Base-by-base conservation (phyloP, 2,888 invertebrate genomes). In the Hirtodrosophila alboralis region DNA sequence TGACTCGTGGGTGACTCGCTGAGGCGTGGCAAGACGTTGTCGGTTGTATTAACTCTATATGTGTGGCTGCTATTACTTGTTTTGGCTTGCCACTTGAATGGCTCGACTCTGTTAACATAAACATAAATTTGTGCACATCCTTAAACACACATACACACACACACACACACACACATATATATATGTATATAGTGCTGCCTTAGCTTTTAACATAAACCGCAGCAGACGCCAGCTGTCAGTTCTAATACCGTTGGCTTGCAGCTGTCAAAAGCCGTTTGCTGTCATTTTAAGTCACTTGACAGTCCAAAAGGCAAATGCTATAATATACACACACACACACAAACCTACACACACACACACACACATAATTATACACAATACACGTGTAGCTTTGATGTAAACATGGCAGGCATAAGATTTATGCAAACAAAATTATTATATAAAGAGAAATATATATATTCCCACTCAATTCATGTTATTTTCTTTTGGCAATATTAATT, bases 61-160 rank as follows among this genome's bases (percentile, higher is more conserved):
- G 5, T 18, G 44, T 57, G 23, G 53, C 36, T 43, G 47, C 62
- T 47, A n/a, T n/a, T 49, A 40, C 67, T 77, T 80, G 84, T 80
- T 80, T 84, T 67, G 78, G 84, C 63, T 81, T 80, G 83, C 84
- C 79, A 84, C 79, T 84, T 81, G 78, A 80, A 84, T 80, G 84
- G 57, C 64, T 81, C 62, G 71, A 77, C 75, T 84, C 69, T 80
- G 84, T 84, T 81, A 84, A 78, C 79, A 81, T 84, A 75, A 80
- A 78, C 78, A 84, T 81, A 78, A 75, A 81, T 84, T 81, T 71
- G 59, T 60, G 66, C 54, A 59, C 63, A 68, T 71, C 59, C 60
- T 53, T 51, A 67, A 61, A 60, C 54, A 48, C 51, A 44, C 31
- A 36, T 49, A 45, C 36, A 30, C 38, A 48, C 54, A 34, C 44